Evolutionary conservation across 2,113 vertebrate genomes (phyloP), one percentile per base, ranked within the genome.

Genomic region (Odocoileus hemionus): DNA sequence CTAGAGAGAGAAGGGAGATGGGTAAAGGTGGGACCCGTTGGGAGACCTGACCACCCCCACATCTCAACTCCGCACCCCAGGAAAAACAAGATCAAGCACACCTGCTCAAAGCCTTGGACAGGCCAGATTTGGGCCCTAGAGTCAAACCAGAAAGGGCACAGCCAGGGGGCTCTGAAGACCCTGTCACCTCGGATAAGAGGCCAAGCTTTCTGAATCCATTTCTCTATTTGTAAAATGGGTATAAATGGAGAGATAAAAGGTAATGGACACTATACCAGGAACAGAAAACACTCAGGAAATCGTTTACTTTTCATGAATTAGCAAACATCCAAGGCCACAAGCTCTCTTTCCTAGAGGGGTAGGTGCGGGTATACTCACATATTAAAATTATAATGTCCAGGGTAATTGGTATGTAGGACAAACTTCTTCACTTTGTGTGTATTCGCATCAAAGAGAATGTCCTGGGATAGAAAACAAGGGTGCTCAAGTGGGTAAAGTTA

Each of bases 321-420:
- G 28, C n/a, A 83, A 83, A 50, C 36, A 94, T 50, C 47, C 57
- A 85, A 91, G 96, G 70, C 28, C 64, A 7, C n/a, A 89, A 60
- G 47, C 43, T 95, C 57, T 94, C 84, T 86, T 93, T 80, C 50
- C 36, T 88, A 13, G 17, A 92, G 64, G 28, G 39, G 28, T n/a
- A 89, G 52, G 17, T 78, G 86, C 1, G 61, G 25, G 64, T 36
- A n/a, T 86, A 99, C 99, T 99, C 98, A 99, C 99, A 99, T 99
- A 97, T 99, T 99, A 91, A 99, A 99, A 98, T 99, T 99, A 98
- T 99, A 99, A 99, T 99, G 99, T 97, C 99, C 99, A 21, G 99
- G 99, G 89, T 99, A 99, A 98, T 99, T 99, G 96, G 99, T 99
- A 76, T 99, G 99, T 83, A 99, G 99, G 97, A 99, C 99, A 99